These are phyloP conservation scores for Nemotelus nigrinus DNA, from an alignment of 2,888 invertebrate genomes.

Conservation along the genomic window DNA sequence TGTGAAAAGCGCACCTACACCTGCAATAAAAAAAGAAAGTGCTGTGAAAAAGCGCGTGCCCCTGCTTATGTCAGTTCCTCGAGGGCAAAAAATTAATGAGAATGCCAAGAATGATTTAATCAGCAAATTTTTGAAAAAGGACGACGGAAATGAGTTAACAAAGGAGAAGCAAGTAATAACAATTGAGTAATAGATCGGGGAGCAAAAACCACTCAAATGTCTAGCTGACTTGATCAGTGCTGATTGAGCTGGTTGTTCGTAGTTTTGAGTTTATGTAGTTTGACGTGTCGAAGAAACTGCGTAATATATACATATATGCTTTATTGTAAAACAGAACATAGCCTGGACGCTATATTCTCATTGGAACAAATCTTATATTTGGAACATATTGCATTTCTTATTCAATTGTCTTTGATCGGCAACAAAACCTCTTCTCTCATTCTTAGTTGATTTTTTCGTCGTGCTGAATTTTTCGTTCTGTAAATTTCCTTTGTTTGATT, in stretches of 20 bases:
- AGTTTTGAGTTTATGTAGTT: no score
- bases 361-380: no score
- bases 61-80: slow-evolving; percentile 62
- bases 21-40: slow-evolving; percentile 41
- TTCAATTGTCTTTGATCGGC: no score
- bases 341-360: slow-evolving; percentile 29
- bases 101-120: slow-evolving; percentile 63
- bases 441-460: neutral
- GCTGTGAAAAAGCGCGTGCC: slow-evolving; percentile 59
- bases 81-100: slow-evolving; percentile 59
- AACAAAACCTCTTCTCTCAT: neutral
- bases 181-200: no score
- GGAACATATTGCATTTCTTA: no score
- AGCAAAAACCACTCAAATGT: no score
- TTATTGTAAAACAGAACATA: neutral
- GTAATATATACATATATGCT: neutral
- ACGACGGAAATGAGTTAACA: neutral
- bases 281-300: no score
- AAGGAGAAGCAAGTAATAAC: neutral
- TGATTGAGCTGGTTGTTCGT: no score
- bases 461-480: neutral
- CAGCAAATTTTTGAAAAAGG: slow-evolving; percentile 65
- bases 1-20: slow-evolving; percentile 7
- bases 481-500: slow-evolving; percentile 8
- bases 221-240: no score